phyloP scores from a whole-genome alignment of 2,113 vertebrate species.

The Coregonus clupeaformis region DNA sequence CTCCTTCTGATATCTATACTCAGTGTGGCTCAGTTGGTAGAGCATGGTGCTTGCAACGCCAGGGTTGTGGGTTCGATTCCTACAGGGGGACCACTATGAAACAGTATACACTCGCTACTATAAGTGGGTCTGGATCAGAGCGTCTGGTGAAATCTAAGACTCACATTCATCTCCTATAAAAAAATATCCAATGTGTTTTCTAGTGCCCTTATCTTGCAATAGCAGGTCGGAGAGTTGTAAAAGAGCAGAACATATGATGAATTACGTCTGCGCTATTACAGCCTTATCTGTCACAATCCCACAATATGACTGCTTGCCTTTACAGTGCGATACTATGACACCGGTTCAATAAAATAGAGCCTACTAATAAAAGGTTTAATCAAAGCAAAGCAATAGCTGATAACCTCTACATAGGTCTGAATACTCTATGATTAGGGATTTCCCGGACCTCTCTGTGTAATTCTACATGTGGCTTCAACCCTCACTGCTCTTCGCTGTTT shows the following conservation, averaged over 20 bases:
- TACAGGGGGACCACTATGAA: too few species aligned
- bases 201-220: conserved; percentile 54
- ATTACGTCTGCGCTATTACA: conserved; percentile 62
- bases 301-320: background rate
- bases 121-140: too few species aligned
- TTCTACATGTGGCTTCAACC: background rate
- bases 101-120: too few species aligned
- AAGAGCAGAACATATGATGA: conserved; percentile 55
- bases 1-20: background rate
- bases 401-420: too few species aligned
- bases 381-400: conserved; percentile 40
- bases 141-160: background rate
- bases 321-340: too few species aligned
- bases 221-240: conserved; percentile 54
- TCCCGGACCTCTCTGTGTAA: background rate
- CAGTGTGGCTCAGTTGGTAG: too few species aligned
- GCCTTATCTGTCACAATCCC: conserved; percentile 49
- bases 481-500: background rate
- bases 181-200: conserved; percentile 48
- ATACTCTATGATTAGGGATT: background rate
- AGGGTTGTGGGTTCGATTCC: too few species aligned
- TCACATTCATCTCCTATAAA: conserved; percentile 56
- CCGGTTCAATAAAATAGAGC: too few species aligned
- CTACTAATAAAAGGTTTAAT: conserved; percentile 8
- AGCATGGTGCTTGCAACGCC: too few species aligned